These are phyloP conservation scores for Megalopta genalis DNA, from an alignment of 1,140 invertebrate genomes.

Conservation along the genomic window DNA sequence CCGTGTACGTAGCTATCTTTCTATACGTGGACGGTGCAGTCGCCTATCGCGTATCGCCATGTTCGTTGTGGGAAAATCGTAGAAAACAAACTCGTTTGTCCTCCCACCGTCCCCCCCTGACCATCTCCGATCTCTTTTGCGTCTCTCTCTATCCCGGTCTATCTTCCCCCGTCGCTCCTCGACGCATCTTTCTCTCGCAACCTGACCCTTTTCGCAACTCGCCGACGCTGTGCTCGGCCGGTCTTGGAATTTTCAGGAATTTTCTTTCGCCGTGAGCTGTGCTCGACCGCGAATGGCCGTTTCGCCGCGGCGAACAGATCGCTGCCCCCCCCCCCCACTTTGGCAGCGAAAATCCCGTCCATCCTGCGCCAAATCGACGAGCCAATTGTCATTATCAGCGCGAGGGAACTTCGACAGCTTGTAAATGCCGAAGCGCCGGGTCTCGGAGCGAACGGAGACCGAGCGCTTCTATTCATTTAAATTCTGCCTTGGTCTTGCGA, in stretches of 20 bases:
- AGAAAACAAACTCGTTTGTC: conserved; percentile 78
- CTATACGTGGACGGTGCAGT: conserved; percentile 61
- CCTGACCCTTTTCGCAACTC: conserved; percentile 6
- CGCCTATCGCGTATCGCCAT: conserved; percentile 71
- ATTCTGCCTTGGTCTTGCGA: too few relatives aligned
- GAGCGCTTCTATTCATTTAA: too few relatives aligned
- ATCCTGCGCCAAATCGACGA: too few relatives aligned
- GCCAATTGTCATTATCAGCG: too few relatives aligned
- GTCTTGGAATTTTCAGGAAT: conserved; percentile 28
- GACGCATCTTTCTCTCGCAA: conserved; percentile 8
- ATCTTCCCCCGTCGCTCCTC: background rate
- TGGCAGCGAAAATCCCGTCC: too few relatives aligned
- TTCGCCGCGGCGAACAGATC: too few relatives aligned
- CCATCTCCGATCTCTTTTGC: conserved; percentile 25
- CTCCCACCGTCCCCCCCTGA: conserved; percentile 49
- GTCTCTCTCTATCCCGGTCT: background rate
- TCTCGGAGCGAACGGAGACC: too few relatives aligned
- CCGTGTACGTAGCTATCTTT: conserved; percentile 70
- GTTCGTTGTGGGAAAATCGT: conserved; percentile 77
- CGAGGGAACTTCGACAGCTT: too few relatives aligned
- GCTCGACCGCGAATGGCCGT: background rate
- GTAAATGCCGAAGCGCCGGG: too few relatives aligned
- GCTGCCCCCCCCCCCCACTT: too few relatives aligned
- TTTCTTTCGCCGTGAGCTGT: background rate
- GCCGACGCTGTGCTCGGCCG: background rate